Evolutionary conservation across 2,797 vertebrate species (phyloP).

Genomic region (Rhabdophis nuchalis): DNA sequence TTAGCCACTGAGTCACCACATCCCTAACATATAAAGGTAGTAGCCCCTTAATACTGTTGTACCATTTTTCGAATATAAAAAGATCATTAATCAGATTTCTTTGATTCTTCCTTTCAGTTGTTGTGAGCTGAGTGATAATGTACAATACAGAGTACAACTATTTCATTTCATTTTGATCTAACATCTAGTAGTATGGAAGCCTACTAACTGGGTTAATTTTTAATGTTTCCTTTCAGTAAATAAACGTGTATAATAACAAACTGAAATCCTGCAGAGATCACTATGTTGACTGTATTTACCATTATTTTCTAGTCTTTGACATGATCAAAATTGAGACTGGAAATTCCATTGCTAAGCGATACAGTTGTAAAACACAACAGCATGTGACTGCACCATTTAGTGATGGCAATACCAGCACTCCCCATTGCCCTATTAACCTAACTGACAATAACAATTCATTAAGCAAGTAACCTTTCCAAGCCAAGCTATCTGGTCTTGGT

Average conservation of each 20-base stretch:
- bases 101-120: not conserved
- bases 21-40: not conserved
- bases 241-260: not conserved
- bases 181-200: too few species aligned
- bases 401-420: not conserved
- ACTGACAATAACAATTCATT: not conserved
- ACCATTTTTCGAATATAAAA: not conserved
- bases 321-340: not conserved
- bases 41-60: not conserved
- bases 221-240: not conserved
- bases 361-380: not conserved
- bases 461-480: not conserved
- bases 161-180: not conserved
- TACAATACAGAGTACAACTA: not conserved
- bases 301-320: not conserved
- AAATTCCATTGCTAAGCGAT: not conserved
- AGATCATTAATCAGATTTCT: not conserved
- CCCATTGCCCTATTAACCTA: not conserved
- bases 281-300: not conserved
- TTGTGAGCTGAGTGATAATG: not conserved
- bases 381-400: not conserved
- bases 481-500: not conserved
- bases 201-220: not conserved
- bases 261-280: not conserved
- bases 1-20: too few species aligned